Base-by-base conservation (phyloP, 1,140 invertebrate genomes). In the Scaptomyza montana region DNA sequence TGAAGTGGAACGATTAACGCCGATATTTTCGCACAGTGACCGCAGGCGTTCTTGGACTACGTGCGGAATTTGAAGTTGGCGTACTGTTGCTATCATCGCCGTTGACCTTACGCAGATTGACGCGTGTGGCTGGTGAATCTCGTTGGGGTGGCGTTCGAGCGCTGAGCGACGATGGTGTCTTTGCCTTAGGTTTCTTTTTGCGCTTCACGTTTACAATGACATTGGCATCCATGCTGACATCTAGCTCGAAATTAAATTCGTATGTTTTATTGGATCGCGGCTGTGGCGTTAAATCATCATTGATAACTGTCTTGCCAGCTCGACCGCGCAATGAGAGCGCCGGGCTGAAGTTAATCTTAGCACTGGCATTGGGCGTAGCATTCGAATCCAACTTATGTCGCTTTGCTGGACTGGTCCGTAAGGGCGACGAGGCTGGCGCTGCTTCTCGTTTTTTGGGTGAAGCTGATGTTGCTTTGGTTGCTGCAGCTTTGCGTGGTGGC, bases 151-250 rank as follows among this genome's bases (percentile, higher is more conserved):
- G 46, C 47, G 54, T 68, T 13, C 19, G 5, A 3, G 51, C 19
- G n/a, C 69, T 70, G 5, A 51, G 47, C 13, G 66, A 47, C 5
- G 73, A 73, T 2, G 78, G 54, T 1, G 77, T 75, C 1, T 9
- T 30, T 25, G 8, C 2, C 21, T 59, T 47, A 21, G 0, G 43
- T 49, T 91, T 91, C 57, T 90, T 84, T 33, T 92, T 92, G 5
- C 91, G 90, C 65, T 91, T 91, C 0, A 92, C 91, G 43, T 91
- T 92, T 3, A 92, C 87, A 51, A 92, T 77, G n/a, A 92, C 89
- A 69, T 92, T 90, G 9, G 91, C 90, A 74, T 92, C 91, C 78
- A 92, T 77, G 46, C 90, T 92, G 7, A 92, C 90, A 60, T 92
- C 90, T 8, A 92, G 50, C 66, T 91, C 89, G 51, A 92, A 90